Evolutionary conservation across 1,140 invertebrate species (phyloP), one percentile per base, ranked within the genome.

Genomic region (Lucilia sericata): DNA sequence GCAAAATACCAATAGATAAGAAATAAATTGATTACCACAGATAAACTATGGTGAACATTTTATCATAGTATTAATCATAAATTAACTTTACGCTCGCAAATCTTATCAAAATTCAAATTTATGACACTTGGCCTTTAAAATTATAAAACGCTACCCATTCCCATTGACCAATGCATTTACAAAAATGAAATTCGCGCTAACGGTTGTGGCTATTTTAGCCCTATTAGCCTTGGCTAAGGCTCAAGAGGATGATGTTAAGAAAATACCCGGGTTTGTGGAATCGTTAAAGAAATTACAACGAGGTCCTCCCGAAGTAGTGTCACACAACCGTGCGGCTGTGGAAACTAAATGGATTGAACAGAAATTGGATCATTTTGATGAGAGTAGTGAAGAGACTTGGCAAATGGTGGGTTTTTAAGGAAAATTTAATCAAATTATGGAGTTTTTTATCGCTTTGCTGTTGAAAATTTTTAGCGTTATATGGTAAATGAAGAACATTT

Each of bases 301-400:
- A 30, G 89, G 87, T 30, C 89, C 89, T 21, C 89, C 89, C 0
- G 55, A 82, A 21, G 85, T 65, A 49, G 19, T 51, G 30, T 2
- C 84, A 34, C 25, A 76, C 0, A 84, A 70, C 0, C 85, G 87
- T 0, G 85, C 17, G 0, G 82, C 12, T 36, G 84, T 84, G 0
- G 49, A 75, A 30, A 87, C 87, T 21, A 86, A 88, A 85, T 89
- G 88, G 88, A 89, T 91, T 49, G 87, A 87, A 34, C 89, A 91
- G 34, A 88, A 88, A 55, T 86, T 96, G 21, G 95, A 96, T 89
- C 94, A 96, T 90, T 96, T 96, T 86, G 93, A 96, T 90, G 92
- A 93, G 9, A 92, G 92, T 12, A 94, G 96, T 85, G 91, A 89
- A 49, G 90, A 91, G 17, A 94, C 93, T 2, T 96, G 94, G 93